Evolutionary conservation across 2,888 invertebrate genomes (phyloP), one percentile per base, ranked within the genome.

Genomic region (Anticlea derivata): DNA sequence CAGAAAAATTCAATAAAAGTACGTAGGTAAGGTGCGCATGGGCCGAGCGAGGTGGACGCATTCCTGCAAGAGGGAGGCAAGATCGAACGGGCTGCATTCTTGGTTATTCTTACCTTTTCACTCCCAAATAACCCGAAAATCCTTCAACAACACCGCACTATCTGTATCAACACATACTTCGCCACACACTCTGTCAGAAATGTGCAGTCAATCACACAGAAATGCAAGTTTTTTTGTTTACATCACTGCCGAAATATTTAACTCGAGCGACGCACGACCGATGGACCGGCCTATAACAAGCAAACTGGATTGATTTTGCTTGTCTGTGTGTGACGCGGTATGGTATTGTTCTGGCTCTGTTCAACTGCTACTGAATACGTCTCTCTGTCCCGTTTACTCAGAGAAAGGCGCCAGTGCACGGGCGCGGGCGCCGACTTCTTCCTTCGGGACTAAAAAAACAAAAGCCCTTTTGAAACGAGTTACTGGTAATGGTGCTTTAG

Each of bases 351-450:
- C 70, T 68, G 61, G 79, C 89, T 77, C 82, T 65, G 58, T 88
- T 69, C 49, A 48, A 50, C 83, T 35, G 50, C 39, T 7, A 8
- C 40, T 13, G 48, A 33, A 56, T 65, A 46, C 22, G 43, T 65
- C 49, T 26, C 24, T 63, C 66, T 48, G 57, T 81, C 79, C 75
- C 83, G 52, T 62, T 85, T 70, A 43, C 67, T 60, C 76, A 69
- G 80, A 86, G 86, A 88, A 88, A 88, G 86, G 88, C 88, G 88
- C 89, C 88, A 86, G 80, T 80, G 80, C 66, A 73, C 72, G 69
- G 37, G 83, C 86, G 86, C 86, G 79, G 78, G 85, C 86, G 87
- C 86, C 83, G 84, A 77, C 76, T 76, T 74, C 80, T 86, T 87
- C 87, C 87, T 86, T 73, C 81, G 85, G 86, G 85, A 86, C 75